A percentile compares a stretch with the other conserved stretches of the same genome.
phyloP scores from a whole-genome alignment of 2,888 invertebrate species.

The Stenurella melanura region DNA sequence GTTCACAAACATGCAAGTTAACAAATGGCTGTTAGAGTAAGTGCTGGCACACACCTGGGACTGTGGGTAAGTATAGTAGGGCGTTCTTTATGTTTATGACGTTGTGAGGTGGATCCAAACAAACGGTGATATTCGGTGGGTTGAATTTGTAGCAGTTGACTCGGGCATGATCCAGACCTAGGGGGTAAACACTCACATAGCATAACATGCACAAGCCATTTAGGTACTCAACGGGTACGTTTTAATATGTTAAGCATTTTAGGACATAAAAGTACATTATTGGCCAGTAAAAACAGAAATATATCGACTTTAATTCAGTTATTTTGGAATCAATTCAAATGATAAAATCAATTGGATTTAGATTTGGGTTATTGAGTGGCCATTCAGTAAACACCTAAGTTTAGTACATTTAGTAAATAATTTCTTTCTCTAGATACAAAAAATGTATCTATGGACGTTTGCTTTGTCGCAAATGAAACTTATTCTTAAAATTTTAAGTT shows the following conservation, averaged over 20 bases:
- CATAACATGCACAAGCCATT: conserved; percentile 40
- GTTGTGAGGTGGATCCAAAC: conserved; percentile 76
- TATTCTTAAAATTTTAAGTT: too few relatives aligned
- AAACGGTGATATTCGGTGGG: conserved; percentile 75
- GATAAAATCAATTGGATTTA: too few relatives aligned
- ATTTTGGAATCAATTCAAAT: not conserved
- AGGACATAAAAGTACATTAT: too few relatives aligned
- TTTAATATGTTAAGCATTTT: not conserved
- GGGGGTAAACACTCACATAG: conserved; percentile 64
- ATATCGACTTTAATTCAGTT: too few relatives aligned
- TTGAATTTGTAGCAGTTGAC: conserved; percentile 87
- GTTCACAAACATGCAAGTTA: not conserved
- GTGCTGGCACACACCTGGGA: conserved; percentile 54
- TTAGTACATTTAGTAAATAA: too few relatives aligned
- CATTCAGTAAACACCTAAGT: too few relatives aligned
- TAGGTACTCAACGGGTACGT: not conserved
- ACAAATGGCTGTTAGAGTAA: conserved; percentile 10
- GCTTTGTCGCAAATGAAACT: too few relatives aligned
- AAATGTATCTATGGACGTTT: too few relatives aligned
- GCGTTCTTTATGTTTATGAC: conserved; percentile 80
- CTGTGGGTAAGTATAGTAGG: conserved; percentile 73
- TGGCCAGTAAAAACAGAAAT: not conserved
- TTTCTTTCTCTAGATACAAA: too few relatives aligned
- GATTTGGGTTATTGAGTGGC: too few relatives aligned
- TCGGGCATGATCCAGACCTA: conserved; percentile 95